Evolutionary conservation across 1,140 invertebrate species (phyloP).

Genomic region (Drosophila paulistorum): DNA sequence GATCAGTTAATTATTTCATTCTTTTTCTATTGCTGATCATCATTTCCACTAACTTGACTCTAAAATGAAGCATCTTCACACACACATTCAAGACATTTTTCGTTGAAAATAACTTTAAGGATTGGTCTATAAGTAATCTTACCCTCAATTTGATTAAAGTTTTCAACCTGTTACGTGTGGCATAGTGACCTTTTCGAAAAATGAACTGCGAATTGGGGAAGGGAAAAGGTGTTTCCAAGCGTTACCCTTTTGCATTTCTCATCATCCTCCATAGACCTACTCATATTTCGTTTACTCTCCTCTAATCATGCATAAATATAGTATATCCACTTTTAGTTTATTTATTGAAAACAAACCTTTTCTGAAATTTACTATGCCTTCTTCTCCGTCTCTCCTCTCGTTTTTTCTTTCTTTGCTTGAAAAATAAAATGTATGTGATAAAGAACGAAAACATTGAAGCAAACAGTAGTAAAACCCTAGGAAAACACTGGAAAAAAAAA

Average conservation of each 20-base stretch:
- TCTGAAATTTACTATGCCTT: constrained; percentile 50
- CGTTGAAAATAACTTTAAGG: background rate
- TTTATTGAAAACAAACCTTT: constrained; percentile 19
- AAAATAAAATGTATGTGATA: constrained; percentile 39
- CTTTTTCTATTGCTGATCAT: no score
- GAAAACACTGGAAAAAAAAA: constrained; percentile 6
- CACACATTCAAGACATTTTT: no score
- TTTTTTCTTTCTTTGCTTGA: background rate
- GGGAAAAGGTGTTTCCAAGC: background rate
- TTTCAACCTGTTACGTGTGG: background rate
- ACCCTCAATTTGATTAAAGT: background rate
- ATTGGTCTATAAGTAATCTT: background rate
- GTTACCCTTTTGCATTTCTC: constrained; percentile 1
- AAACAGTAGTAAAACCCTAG: constrained; percentile 13
- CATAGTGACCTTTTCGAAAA: background rate
- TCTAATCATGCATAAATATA: constrained; percentile 9
- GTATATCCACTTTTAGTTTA: constrained; percentile 1
- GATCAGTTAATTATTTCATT: background rate
- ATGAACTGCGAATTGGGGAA: no score
- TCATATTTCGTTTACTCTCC: constrained; percentile 9
- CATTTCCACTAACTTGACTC: no score
- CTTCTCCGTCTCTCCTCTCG: background rate
- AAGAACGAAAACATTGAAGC: constrained; percentile 53
- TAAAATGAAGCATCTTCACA: no score
- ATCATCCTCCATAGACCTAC: background rate